These are phyloP conservation scores for Gorsachius goisagi DNA, from an alignment of 2,113 vertebrate species.

Conservation along the genomic window DNA sequence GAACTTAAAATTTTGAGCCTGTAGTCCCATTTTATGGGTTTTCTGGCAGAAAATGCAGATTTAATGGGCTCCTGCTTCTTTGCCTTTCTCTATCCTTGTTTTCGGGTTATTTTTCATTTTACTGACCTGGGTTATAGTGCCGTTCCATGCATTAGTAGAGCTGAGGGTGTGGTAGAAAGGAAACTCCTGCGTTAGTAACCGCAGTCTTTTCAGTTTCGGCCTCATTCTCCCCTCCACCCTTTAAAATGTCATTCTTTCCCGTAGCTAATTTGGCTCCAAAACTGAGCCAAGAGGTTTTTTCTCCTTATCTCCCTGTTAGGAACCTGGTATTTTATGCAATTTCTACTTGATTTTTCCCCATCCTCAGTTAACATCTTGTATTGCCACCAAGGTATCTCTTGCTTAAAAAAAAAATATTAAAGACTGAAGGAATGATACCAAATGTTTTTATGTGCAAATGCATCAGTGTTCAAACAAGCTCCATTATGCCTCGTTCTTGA, in stretches of 20 bases:
- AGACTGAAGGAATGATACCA: neutral
- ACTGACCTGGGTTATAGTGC: neutral
- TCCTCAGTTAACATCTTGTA: neutral
- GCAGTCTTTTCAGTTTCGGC: neutral
- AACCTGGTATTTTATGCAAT: neutral
- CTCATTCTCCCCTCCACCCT: neutral
- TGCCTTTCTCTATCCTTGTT: neutral
- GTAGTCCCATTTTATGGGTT: neutral
- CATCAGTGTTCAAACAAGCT: neutral
- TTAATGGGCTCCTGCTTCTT: neutral
- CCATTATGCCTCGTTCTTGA: neutral
- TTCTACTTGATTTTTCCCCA: neutral
- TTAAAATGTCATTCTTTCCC: neutral
- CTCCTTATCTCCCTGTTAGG: neutral
- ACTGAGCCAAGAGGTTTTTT: neutral
- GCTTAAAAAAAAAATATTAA: neutral
- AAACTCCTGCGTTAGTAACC: neutral
- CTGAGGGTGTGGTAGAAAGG: neutral
- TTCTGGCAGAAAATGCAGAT: neutral
- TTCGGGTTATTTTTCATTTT: neutral
- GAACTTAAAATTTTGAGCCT: neutral
- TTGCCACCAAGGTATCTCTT: neutral
- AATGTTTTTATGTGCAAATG: neutral
- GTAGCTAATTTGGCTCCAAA: neutral
- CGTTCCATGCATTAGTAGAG: neutral